Evolutionary conservation across 2,888 invertebrate genomes (phyloP).

Genomic region (Sclerodermus sp.): DNA sequence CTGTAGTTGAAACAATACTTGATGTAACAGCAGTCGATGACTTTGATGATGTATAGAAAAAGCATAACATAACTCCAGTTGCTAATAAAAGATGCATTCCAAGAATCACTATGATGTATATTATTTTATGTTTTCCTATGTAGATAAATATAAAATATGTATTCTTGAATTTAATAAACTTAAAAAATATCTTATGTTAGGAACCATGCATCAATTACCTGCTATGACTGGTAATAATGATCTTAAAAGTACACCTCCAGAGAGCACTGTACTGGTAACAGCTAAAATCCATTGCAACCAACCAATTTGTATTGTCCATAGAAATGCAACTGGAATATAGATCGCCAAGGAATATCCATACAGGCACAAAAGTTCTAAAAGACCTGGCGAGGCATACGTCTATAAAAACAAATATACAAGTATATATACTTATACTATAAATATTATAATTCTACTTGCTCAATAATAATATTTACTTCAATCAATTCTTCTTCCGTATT

Average conservation of each 20-base stretch:
- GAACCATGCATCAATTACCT: constrained; percentile 37
- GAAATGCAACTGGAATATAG: constrained; percentile 89
- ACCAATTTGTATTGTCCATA: constrained; percentile 84
- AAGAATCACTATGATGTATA: constrained; percentile 69
- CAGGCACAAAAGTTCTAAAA: constrained; percentile 87
- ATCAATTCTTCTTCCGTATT: constrained; percentile 68
- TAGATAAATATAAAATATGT: background rate
- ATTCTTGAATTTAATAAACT: too few species aligned
- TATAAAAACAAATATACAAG: constrained; percentile 20
- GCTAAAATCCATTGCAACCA: constrained; percentile 90
- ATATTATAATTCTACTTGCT: too few species aligned
- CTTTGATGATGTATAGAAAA: constrained; percentile 67
- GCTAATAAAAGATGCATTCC: constrained; percentile 81
- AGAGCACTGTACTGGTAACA: constrained; percentile 77
- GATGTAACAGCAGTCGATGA: background rate
- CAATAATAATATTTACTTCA: constrained; percentile 59
- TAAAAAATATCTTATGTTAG: constrained; percentile 6
- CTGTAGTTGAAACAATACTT: background rate
- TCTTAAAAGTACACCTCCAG: constrained; percentile 82
- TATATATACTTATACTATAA: constrained; percentile 12
- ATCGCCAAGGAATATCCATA: constrained; percentile 95
- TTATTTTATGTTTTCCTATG: constrained; percentile 63
- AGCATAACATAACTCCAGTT: constrained; percentile 82
- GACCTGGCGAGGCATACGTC: constrained; percentile 62
- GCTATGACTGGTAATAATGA: constrained; percentile 76